These are phyloP conservation scores for Campylomormyrus tamandua DNA, from an alignment of 2,113 vertebrate genomes.

Conservation along the genomic window DNA sequence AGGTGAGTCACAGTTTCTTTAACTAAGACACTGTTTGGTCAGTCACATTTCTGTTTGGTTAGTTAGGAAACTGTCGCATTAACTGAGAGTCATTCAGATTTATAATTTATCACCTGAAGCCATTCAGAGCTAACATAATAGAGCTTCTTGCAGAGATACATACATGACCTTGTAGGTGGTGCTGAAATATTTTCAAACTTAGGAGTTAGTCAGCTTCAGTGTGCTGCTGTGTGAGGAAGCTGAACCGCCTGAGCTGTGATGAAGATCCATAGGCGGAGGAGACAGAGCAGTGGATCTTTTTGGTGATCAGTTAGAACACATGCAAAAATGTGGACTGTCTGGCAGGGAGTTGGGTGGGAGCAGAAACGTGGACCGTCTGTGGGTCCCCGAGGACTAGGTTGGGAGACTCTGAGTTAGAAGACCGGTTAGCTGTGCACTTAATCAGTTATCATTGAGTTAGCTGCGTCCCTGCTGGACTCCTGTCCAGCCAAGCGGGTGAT, in stretches of 20 bases:
- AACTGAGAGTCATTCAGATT: neutral
- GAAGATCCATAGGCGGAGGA: neutral
- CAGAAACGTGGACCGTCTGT: neutral
- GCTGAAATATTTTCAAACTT: neutral
- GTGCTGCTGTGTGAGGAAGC: neutral
- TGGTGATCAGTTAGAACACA: neutral
- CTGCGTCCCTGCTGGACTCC: neutral
- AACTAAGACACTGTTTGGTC: neutral
- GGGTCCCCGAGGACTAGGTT: neutral
- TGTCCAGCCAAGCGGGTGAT: neutral
- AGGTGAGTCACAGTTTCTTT: neutral
- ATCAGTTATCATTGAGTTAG: neutral
- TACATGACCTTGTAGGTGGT: neutral
- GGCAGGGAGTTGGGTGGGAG: no score
- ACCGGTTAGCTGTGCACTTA: neutral
- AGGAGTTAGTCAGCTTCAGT: neutral
- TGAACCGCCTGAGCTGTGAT: neutral
- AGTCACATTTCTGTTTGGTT: neutral
- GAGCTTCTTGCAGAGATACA: neutral
- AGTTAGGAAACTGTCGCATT: neutral
- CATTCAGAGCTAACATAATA: neutral
- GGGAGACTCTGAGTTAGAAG: neutral
- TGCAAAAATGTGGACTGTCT: neutral
- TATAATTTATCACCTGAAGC: neutral
- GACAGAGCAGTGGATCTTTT: neutral